These are phyloP conservation scores for Prionace glauca DNA, from an alignment of 2,797 vertebrate genomes.

Conservation along the genomic window DNA sequence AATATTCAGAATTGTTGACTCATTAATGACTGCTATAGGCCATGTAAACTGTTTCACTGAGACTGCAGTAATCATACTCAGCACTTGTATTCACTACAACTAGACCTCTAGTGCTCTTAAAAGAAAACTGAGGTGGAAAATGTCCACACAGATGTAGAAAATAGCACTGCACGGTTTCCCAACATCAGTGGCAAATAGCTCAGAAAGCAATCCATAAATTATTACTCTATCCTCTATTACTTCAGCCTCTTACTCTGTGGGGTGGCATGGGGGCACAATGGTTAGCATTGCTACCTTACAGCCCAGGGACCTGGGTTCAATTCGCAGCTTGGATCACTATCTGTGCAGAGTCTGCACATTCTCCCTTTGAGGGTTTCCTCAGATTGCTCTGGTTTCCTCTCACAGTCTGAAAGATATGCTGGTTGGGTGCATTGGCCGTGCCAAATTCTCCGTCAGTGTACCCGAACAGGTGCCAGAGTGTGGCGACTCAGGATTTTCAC, in stretches of 20 bases:
- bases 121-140: neutral
- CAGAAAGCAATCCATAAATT: neutral
- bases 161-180: neutral
- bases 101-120: neutral
- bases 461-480: too few species aligned
- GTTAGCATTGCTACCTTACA: too few species aligned
- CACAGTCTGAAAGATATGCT: too few species aligned
- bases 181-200: neutral
- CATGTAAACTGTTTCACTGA: neutral
- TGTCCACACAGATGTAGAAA: neutral
- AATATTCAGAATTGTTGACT: constrained; percentile 10
- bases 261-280: too few species aligned
- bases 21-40: neutral
- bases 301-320: too few species aligned
- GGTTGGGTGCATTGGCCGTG: too few species aligned
- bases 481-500: too few species aligned
- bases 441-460: too few species aligned
- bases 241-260: neutral
- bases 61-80: neutral
- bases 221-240: neutral
- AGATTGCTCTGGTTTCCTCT: too few species aligned
- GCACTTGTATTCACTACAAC: neutral
- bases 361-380: too few species aligned
- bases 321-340: too few species aligned
- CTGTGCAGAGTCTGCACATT: too few species aligned